Evolutionary conservation across 1,140 invertebrate species (phyloP).

Genomic region (Hycleus cichorii): DNA sequence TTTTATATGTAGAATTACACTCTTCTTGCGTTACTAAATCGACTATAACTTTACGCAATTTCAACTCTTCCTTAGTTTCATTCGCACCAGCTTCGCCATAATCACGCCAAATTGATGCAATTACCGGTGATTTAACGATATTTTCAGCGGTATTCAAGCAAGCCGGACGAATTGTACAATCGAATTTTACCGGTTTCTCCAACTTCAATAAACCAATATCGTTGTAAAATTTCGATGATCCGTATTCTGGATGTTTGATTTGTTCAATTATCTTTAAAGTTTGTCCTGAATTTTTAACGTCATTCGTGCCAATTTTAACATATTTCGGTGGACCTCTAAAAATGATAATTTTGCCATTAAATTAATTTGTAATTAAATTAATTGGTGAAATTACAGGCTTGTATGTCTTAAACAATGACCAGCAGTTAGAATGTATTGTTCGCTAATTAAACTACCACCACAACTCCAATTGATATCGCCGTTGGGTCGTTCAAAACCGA

Average conservation of each 20-base stretch:
- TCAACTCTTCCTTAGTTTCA: too few species aligned
- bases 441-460: neutral
- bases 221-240: constrained; percentile 46
- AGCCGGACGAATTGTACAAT: constrained; percentile 45
- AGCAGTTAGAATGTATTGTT: neutral
- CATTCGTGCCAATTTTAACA: too few species aligned
- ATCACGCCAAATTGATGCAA: constrained; percentile 7
- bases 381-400: too few species aligned
- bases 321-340: too few species aligned
- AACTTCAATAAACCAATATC: constrained; percentile 57
- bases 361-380: too few species aligned
- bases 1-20: too few species aligned
- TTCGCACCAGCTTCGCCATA: constrained; percentile 28
- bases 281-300: too few species aligned
- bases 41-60: too few species aligned
- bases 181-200: constrained; percentile 40
- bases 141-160: constrained; percentile 42
- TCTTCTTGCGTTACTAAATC: too few species aligned
- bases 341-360: too few species aligned
- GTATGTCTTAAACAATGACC: neutral
- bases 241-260: constrained; percentile 7
- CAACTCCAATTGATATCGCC: neutral
- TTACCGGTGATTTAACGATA: constrained; percentile 15
- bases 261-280: too few species aligned
- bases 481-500: too few species aligned